These are phyloP conservation scores for Thecophora atra DNA, from an alignment of 2,888 invertebrate genomes.

Conservation along the genomic window DNA sequence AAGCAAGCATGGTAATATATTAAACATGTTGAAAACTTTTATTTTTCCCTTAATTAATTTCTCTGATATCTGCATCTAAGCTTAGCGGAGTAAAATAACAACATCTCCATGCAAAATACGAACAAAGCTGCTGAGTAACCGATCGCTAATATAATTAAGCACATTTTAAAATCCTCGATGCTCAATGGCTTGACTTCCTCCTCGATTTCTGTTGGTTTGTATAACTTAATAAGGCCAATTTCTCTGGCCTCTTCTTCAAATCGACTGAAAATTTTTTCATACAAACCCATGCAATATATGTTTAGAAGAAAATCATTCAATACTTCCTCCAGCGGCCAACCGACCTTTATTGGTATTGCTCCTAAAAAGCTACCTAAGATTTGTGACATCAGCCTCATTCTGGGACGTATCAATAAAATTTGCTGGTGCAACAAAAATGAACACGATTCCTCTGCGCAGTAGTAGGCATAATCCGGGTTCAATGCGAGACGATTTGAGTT, in stretches of 20 bases:
- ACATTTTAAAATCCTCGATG: conserved; percentile 38
- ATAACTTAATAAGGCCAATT: conserved; percentile 13
- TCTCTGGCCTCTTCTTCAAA: conserved; percentile 22
- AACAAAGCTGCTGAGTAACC: conserved; percentile 7
- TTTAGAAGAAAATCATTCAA: conserved; percentile 37
- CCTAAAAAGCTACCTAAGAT: conserved; percentile 40
- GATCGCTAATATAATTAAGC: conserved; percentile 19
- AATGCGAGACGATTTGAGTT: conserved; percentile 38
- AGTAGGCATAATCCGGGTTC: conserved; percentile 40
- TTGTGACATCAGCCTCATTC: conserved; percentile 36
- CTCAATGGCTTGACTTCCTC: conserved; percentile 31
- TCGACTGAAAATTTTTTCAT: conserved; percentile 13
- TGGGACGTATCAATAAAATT: conserved; percentile 43
- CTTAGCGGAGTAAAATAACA: conserved; percentile 1
- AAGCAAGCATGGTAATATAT: no score
- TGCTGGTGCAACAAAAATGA: conserved; percentile 49
- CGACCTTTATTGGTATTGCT: conserved; percentile 43
- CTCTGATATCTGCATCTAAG: background rate
- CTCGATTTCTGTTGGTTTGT: conserved; percentile 12
- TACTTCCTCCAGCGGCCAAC: conserved; percentile 43
- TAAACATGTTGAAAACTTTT: no score
- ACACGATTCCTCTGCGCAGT: conserved; percentile 39
- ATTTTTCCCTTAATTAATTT: background rate
- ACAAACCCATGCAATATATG: conserved; percentile 38
- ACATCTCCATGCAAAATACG: background rate